phyloP scores from a whole-genome alignment of 2,888 invertebrate species.

The Hanleya hanleyi region DNA sequence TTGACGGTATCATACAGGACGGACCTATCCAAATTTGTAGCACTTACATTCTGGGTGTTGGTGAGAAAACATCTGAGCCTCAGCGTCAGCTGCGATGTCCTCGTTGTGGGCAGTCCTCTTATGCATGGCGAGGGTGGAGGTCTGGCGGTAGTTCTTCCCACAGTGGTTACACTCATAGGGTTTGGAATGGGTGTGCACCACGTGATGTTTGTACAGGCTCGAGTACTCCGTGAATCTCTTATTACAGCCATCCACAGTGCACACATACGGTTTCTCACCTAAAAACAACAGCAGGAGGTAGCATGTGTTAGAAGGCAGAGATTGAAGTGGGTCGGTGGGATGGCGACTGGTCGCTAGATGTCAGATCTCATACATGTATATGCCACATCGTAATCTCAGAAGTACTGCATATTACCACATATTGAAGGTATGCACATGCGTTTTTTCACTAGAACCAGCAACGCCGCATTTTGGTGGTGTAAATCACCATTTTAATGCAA shows the following conservation, averaged over 20 bases:
- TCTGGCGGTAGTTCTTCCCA: slow-evolving; percentile 78
- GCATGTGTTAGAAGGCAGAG: too few relatives aligned
- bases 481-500: too few relatives aligned
- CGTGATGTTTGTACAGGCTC: slow-evolving; percentile 81
- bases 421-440: too few relatives aligned
- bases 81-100: slow-evolving; percentile 54
- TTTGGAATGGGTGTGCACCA: slow-evolving; percentile 78
- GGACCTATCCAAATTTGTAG: neutral
- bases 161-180: slow-evolving; percentile 79
- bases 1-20: too few relatives aligned
- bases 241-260: slow-evolving; percentile 78
- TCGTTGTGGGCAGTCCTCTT: slow-evolving; percentile 78
- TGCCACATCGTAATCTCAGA: too few relatives aligned
- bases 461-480: too few relatives aligned
- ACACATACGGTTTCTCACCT: slow-evolving; percentile 80
- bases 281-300: slow-evolving; percentile 31
- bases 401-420: too few relatives aligned
- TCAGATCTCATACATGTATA: too few relatives aligned
- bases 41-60: neutral
- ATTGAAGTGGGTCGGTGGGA: too few relatives aligned
- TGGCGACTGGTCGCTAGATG: too few relatives aligned
- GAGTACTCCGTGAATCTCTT: slow-evolving; percentile 83
- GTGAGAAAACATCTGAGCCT: slow-evolving; percentile 50
- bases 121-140: slow-evolving; percentile 79
- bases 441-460: too few relatives aligned